phyloP scores from a whole-genome alignment of 1,140 invertebrate genomes.

The Lucilia cuprina region DNA sequence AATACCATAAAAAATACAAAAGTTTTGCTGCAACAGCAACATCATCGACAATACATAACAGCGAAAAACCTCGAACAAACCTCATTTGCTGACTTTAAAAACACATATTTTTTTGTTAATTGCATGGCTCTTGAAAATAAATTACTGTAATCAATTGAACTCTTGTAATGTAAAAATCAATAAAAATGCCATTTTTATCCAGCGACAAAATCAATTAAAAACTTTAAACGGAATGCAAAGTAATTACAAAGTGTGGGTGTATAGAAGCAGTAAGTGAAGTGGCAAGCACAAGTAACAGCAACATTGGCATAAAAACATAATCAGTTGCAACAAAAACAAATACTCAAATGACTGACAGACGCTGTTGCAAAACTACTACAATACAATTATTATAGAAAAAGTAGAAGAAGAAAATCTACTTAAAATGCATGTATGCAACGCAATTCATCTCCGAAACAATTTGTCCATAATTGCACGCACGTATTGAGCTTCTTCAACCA shows the following conservation, averaged over 20 bases:
- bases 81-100: slow-evolving; percentile 16
- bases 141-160: slow-evolving; percentile 33
- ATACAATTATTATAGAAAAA: background rate
- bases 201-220: slow-evolving; percentile 31
- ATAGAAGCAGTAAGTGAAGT: background rate
- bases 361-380: background rate
- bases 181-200: slow-evolving; percentile 8
- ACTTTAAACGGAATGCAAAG: slow-evolving; percentile 1
- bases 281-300: background rate
- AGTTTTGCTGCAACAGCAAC: background rate
- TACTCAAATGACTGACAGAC: background rate
- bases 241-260: background rate
- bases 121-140: slow-evolving; percentile 29
- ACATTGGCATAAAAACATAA: background rate
- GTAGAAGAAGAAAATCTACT: background rate
- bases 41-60: background rate
- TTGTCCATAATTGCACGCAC: slow-evolving; percentile 16
- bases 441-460: slow-evolving; percentile 9
- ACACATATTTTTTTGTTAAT: slow-evolving; percentile 11
- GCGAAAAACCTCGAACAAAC: background rate
- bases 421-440: background rate
- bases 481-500: slow-evolving; percentile 2
- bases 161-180: background rate
- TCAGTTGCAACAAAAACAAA: background rate
- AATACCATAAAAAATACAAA: background rate